Evolutionary conservation across 2,888 invertebrate species (phyloP).

Genomic region (Amblyjoppa proteus): DNA sequence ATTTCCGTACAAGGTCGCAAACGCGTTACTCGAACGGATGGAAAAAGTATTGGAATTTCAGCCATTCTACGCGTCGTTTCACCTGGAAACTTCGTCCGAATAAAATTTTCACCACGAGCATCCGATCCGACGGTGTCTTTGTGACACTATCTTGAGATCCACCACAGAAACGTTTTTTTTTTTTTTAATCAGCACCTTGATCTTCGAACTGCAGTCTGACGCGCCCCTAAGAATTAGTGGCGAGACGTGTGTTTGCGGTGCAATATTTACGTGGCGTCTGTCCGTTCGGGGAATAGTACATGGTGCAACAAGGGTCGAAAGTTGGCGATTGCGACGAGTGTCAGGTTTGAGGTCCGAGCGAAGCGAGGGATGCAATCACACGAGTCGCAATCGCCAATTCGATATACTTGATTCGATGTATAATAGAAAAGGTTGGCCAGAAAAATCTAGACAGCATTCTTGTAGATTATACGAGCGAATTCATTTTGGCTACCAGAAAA

Average conservation of each 20-base stretch:
- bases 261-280: conserved; percentile 74
- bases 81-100: background rate
- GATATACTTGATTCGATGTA: too few species aligned
- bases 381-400: too few species aligned
- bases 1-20: conserved; percentile 9
- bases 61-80: too few species aligned
- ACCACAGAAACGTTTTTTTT: background rate
- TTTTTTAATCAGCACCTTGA: conserved; percentile 13
- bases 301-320: too few species aligned
- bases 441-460: too few species aligned
- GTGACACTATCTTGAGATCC: background rate
- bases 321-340: too few species aligned
- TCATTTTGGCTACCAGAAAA: too few species aligned
- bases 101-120: background rate
- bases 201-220: background rate
- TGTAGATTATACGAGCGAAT: too few species aligned
- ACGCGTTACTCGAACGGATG: background rate
- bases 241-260: conserved; percentile 28
- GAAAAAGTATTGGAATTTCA: background rate
- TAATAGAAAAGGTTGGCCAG: too few species aligned
- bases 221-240: background rate
- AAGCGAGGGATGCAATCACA: too few species aligned
- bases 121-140: background rate
- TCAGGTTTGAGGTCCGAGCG: too few species aligned
- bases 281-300: too few species aligned